These are phyloP conservation scores for Notospermus geniculatus DNA, from an alignment of 1,140 invertebrate species.

Conservation along the genomic window DNA sequence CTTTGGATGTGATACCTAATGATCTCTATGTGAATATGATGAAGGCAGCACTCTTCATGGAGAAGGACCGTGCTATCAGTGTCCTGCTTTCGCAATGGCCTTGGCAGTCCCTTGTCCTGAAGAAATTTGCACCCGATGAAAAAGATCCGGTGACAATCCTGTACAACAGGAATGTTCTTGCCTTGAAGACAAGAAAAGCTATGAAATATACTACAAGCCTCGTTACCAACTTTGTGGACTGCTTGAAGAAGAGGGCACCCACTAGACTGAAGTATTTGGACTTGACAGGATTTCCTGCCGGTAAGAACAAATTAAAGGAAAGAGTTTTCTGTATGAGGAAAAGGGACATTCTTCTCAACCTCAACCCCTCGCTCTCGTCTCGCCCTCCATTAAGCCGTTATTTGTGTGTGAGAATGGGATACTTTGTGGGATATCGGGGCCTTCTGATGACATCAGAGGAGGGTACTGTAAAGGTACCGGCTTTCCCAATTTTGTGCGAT, in stretches of 20 bases:
- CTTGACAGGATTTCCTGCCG: constrained; percentile 42
- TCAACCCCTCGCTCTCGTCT: too few species aligned
- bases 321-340: too few species aligned
- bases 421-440: too few species aligned
- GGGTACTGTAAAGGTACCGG: too few species aligned
- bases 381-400: too few species aligned
- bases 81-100: constrained; percentile 38
- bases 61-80: constrained; percentile 36
- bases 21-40: constrained; percentile 38
- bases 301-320: too few species aligned
- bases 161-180: constrained; percentile 29
- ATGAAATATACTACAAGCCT: constrained; percentile 43
- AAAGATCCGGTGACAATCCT: constrained; percentile 32
- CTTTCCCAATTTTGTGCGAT: too few species aligned
- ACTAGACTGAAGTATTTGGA: constrained; percentile 38
- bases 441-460: too few species aligned
- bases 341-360: too few species aligned
- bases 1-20: constrained; percentile 29
- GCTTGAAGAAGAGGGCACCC: constrained; percentile 32
- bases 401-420: too few species aligned
- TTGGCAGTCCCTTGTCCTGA: constrained; percentile 29
- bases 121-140: constrained; percentile 33
- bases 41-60: constrained; percentile 35
- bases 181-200: constrained; percentile 31
- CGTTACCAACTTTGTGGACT: constrained; percentile 39